These are phyloP conservation scores for Phalacrocorax aristotelis DNA, from an alignment of 2,113 vertebrate genomes.

Conservation along the genomic window DNA sequence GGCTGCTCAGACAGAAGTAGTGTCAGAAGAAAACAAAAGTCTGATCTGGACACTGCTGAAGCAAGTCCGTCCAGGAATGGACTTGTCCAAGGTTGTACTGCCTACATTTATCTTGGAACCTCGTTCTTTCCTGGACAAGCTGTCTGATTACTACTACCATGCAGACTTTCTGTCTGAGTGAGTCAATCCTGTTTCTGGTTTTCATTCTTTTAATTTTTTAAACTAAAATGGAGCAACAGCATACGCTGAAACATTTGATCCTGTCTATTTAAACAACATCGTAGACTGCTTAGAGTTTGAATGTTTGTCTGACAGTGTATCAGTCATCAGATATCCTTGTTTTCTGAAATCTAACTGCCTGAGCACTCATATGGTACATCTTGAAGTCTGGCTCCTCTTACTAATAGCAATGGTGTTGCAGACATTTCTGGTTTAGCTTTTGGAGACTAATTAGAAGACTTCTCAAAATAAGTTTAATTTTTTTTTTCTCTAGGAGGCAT, in stretches of 20 bases:
- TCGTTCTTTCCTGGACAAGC: constrained; percentile 95
- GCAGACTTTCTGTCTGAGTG: constrained; percentile 96
- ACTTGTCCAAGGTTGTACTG: constrained; percentile 96
- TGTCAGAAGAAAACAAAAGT: constrained; percentile 98
- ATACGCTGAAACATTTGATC: neutral
- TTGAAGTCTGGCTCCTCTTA: neutral
- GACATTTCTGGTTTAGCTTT: neutral
- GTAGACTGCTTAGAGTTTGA: neutral
- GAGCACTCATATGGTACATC: neutral
- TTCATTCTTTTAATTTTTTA: neutral
- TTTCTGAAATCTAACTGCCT: neutral
- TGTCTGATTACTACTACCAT: constrained; percentile 98
- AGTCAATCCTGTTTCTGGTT: constrained; percentile 57
- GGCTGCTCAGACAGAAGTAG: constrained; percentile 94
- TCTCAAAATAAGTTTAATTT: neutral
- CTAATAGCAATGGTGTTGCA: neutral
- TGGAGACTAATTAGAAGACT: neutral
- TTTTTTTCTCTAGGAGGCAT: neutral
- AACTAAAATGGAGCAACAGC: neutral
- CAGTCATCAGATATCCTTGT: neutral
- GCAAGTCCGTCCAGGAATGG: constrained; percentile 97
- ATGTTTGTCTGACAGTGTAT: neutral
- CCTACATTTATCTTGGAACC: constrained; percentile 98
- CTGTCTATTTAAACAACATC: neutral
- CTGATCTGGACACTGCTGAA: constrained; percentile 98